Evolutionary conservation across 2,888 invertebrate species (phyloP), one percentile per base, ranked within the genome.

Genomic region (Pantelozetes paolii): DNA sequence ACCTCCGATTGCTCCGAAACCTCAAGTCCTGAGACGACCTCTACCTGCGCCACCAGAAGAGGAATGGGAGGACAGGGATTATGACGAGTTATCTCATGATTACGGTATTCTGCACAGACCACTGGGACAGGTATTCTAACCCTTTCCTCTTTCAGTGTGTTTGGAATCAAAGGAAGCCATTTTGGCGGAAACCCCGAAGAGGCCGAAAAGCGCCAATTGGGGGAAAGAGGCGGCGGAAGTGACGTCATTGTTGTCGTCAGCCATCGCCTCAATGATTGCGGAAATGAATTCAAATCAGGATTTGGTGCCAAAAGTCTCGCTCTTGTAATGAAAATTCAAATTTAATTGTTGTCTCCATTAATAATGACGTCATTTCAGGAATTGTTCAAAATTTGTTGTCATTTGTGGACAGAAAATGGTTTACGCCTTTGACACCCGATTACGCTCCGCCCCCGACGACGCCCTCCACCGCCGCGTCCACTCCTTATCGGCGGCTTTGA

Each of bases 271-370:
- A 0, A 96, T 97, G 84, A 86, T 96, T 67, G 87, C 90, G 79
- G 91, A 93, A 6, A 91, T 97, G 54, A 93, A 94, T 80, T 90
- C 90, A 83, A 94, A 94, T 80, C 92, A 94, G 81, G 94, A 94
- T 50, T 96, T 13, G 15, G 45, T 45, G 45, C 97, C 0, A 92
- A 92, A 83, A 90, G 84, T 71, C 95, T 95, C 83, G 89, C 96
- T 71, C 28, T 54, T 26, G 54, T n/a, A 15, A 50, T 5, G 6
- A 18, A 5, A 20, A n/a, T 15, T 9, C 5, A 20, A 30, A 5
- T 30, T 23, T 30, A 3, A 18, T 28, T 28, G 18, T 32, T 3
- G 1, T 30, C n/a, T 59, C 32, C 13, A 8, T 28, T 28, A 59
- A n/a, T n/a, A n/a, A n/a, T n/a, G n/a, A n/a, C n/a, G n/a, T n/a